Conservation (phyloP, 1,140 invertebrate species). For the Drosophila arawakana region DNA sequence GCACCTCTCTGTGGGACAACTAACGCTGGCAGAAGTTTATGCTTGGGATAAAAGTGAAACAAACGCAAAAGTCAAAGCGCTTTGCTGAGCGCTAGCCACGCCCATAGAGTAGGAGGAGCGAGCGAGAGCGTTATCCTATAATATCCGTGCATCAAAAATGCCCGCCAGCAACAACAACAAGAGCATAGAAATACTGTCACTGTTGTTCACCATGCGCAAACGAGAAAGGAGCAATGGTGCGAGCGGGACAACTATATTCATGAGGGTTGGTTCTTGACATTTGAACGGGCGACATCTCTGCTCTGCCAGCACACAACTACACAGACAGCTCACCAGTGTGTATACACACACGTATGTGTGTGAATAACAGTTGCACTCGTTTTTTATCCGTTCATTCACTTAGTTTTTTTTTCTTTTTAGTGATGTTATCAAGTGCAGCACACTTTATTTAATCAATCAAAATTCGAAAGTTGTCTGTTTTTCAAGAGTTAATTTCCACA, state of each 20-base stretch:
- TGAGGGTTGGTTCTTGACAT: slow-evolving; percentile 81
- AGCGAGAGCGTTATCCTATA: slow-evolving; percentile 74
- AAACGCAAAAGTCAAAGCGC: slow-evolving; percentile 82
- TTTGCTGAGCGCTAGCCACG: slow-evolving; percentile 69
- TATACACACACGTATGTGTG: slow-evolving; percentile 7
- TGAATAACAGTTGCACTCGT: slow-evolving; percentile 25
- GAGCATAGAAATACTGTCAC: slow-evolving; percentile 12
- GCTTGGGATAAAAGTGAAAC: slow-evolving; percentile 73
- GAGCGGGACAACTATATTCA: slow-evolving; percentile 55
- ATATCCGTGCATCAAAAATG: slow-evolving; percentile 70
- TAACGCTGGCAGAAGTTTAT: slow-evolving; percentile 63
- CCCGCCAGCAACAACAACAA: slow-evolving; percentile 38
- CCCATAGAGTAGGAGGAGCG: slow-evolving; percentile 69
- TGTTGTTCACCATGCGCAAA: slow-evolving; percentile 11
- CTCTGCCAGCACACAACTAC: slow-evolving; percentile 48
- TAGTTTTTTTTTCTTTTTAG: slow-evolving; percentile 1
- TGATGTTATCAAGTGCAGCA: slow-evolving; percentile 68
- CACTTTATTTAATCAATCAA: slow-evolving; percentile 83
- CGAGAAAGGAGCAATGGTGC: slow-evolving; percentile 39
- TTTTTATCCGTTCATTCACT: background rate
- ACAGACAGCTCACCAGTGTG: background rate
- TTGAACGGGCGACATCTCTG: slow-evolving; percentile 79
- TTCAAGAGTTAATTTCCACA: background rate
- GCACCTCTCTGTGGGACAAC: slow-evolving; percentile 17
- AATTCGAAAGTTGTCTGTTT: slow-evolving; percentile 56